These are phyloP conservation scores for Prietella phreatophila DNA, from an alignment of 2,113 vertebrate genomes.

Conservation along the genomic window DNA sequence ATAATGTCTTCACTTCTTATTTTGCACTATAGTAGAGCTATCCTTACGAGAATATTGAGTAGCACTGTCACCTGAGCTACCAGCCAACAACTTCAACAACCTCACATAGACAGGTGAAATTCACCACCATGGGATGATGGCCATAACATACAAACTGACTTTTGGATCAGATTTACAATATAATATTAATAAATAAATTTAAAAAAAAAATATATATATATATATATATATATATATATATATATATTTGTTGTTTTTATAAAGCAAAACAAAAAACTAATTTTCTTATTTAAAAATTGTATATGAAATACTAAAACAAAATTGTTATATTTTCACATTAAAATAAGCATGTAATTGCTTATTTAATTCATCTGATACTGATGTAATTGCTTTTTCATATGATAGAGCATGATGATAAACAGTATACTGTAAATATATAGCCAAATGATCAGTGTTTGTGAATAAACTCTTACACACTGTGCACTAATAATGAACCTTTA, in stretches of 20 bases:
- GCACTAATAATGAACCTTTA: neutral
- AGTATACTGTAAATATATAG: neutral
- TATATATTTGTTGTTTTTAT: too few species aligned
- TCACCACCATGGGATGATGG: neutral
- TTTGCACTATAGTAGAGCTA: constrained; percentile 17
- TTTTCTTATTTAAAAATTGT: neutral
- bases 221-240: too few species aligned
- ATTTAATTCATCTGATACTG: neutral
- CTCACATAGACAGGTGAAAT: neutral
- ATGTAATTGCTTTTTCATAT: neutral
- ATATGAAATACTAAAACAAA: neutral
- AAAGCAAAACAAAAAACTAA: neutral
- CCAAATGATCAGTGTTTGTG: neutral
- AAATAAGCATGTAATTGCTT: neutral
- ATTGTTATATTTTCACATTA: neutral
- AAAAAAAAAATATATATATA: too few species aligned
- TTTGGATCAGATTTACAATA: neutral
- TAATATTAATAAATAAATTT: neutral
- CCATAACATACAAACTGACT: neutral
- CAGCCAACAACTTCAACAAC: neutral
- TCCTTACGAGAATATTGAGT: constrained; percentile 33
- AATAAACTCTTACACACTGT: neutral
- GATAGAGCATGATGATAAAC: neutral
- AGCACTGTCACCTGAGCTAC: constrained; percentile 11
- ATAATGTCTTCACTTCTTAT: constrained; percentile 40